These are phyloP conservation scores for Drosophila setosimentum DNA, from an alignment of 2,888 invertebrate species.

Conservation along the genomic window DNA sequence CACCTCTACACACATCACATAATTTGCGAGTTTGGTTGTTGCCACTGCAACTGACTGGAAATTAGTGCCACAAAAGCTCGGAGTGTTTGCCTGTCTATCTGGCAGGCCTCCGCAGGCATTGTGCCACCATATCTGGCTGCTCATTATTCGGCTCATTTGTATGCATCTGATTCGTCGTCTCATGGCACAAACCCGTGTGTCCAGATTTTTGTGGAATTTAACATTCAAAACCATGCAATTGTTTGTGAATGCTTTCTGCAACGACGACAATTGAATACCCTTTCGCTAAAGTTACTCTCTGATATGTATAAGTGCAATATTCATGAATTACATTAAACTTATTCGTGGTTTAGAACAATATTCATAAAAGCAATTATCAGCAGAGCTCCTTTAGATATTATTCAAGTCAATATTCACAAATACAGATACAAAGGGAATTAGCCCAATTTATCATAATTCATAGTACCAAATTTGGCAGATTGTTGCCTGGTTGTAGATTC, in stretches of 20 bases:
- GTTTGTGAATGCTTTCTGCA: accelerated
- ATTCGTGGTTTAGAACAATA: not conserved
- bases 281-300: not conserved
- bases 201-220: slow-evolving; percentile 38
- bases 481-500: not conserved
- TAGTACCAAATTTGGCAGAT: slow-evolving; percentile 1
- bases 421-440: not conserved
- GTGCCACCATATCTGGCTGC: slow-evolving; percentile 43
- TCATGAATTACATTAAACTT: not conserved
- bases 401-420: not conserved
- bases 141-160: slow-evolving; percentile 81
- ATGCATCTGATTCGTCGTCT: slow-evolving; percentile 60
- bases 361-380: not conserved
- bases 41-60: slow-evolving; percentile 55
- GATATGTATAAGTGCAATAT: not conserved
- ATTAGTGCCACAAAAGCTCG: slow-evolving; percentile 68
- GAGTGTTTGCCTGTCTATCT: slow-evolving; percentile 3
- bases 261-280: slow-evolving; percentile 7
- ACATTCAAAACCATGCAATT: slow-evolving; percentile 36
- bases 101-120: slow-evolving; percentile 14
- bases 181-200: slow-evolving; percentile 39
- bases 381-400: not conserved
- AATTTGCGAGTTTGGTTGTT: slow-evolving; percentile 35
- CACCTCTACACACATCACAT: slow-evolving; percentile 17
- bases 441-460: not conserved